phyloP scores from a whole-genome alignment of 2,888 invertebrate genomes.

The Ochropleura leucogaster region DNA sequence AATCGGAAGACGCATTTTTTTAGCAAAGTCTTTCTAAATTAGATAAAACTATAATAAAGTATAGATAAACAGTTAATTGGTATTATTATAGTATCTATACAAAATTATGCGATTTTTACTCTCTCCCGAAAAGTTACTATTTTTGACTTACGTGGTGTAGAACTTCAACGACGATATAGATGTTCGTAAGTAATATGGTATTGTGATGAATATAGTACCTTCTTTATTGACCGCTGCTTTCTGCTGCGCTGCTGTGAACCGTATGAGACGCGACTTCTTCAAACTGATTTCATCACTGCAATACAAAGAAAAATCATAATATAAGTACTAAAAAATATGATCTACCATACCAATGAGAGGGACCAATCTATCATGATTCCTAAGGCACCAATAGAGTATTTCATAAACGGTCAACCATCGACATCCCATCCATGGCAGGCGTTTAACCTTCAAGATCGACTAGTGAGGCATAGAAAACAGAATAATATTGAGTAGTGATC shows the following conservation, averaged over 20 bases:
- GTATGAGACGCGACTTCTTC: conserved; percentile 82
- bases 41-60: no score
- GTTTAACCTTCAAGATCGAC: not conserved
- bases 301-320: conserved; percentile 21
- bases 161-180: no score
- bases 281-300: conserved; percentile 72
- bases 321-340: not conserved
- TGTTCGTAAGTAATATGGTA: not conserved
- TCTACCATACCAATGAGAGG: not conserved
- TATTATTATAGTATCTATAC: no score
- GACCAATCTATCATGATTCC: not conserved
- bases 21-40: no score
- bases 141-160: no score
- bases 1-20: no score
- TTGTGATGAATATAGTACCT: conserved; percentile 67
- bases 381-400: not conserved
- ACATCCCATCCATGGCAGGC: not conserved
- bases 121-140: no score
- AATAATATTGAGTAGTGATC: no score
- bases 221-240: conserved; percentile 72
- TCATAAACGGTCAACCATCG: not conserved
- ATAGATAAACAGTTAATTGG: no score
- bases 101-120: no score
- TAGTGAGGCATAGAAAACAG: not conserved
- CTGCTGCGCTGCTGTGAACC: conserved; percentile 72